These are phyloP conservation scores for Ernsta delagoae DNA, from an alignment of 2,888 invertebrate genomes.

Conservation along the genomic window DNA sequence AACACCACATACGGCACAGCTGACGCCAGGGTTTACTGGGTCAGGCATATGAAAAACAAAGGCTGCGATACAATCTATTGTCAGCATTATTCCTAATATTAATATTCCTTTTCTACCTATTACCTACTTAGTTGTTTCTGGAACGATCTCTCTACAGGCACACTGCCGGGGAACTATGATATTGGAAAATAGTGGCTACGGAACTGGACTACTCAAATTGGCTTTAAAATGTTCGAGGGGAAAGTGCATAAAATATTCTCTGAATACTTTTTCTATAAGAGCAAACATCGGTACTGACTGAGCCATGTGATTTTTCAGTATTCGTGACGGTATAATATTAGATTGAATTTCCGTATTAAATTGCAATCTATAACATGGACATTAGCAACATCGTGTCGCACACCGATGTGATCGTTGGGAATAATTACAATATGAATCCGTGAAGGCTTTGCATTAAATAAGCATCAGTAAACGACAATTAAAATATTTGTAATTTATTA, in stretches of 20 bases:
- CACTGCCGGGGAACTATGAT: too few species aligned
- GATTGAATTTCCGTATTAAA: constrained; percentile 18
- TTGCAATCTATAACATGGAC: constrained; percentile 13
- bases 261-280: neutral
- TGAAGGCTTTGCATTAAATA: constrained; percentile 33
- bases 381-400: constrained; percentile 10
- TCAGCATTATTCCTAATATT: too few species aligned
- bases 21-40: neutral
- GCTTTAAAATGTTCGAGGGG: too few species aligned
- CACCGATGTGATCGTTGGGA: constrained; percentile 9
- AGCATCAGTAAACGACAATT: constrained; percentile 24
- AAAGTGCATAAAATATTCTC: too few species aligned
- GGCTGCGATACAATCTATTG: too few species aligned
- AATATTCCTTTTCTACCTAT: too few species aligned
- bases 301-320: constrained; percentile 12
- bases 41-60: neutral
- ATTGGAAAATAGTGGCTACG: too few species aligned
- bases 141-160: too few species aligned
- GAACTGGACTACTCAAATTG: too few species aligned
- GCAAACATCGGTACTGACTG: neutral
- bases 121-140: too few species aligned
- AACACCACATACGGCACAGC: neutral
- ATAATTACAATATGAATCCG: constrained; percentile 26
- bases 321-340: constrained; percentile 5
- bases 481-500: constrained; percentile 5